Evolutionary conservation across 2,797 vertebrate species (phyloP).

Genomic region (Chanos chanos): DNA sequence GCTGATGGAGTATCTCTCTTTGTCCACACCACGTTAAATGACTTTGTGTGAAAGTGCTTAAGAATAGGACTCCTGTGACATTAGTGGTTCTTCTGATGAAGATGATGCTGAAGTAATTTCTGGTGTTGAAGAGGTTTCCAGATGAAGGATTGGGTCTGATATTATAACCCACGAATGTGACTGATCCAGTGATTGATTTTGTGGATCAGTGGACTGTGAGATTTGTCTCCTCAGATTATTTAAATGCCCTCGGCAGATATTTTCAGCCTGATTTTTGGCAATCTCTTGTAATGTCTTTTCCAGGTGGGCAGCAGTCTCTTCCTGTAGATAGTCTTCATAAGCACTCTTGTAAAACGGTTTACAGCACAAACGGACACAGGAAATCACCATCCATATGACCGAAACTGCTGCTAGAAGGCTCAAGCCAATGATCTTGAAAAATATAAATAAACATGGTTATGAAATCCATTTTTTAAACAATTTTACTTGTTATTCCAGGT

Average conservation of each 20-base stretch:
- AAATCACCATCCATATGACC: background rate
- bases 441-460: background rate
- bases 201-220: too few species aligned
- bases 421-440: background rate
- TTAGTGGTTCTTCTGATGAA: background rate
- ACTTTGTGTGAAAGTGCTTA: too few species aligned
- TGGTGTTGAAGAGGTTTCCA: too few species aligned
- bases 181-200: accelerated
- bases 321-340: background rate
- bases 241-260: too few species aligned
- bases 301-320: background rate
- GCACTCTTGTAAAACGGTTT: background rate
- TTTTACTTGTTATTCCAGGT: too few species aligned
- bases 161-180: background rate
- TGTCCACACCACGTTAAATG: too few species aligned
- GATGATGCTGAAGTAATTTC: background rate
- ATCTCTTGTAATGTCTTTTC: background rate
- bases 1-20: too few species aligned
- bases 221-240: too few species aligned
- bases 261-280: background rate
- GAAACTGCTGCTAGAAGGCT: background rate
- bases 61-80: too few species aligned
- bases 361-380: background rate
- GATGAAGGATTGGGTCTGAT: too few species aligned
- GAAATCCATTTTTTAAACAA: background rate